Evolutionary conservation across 2,797 vertebrate species (phyloP).

Genomic region (Coregonus suidteri): DNA sequence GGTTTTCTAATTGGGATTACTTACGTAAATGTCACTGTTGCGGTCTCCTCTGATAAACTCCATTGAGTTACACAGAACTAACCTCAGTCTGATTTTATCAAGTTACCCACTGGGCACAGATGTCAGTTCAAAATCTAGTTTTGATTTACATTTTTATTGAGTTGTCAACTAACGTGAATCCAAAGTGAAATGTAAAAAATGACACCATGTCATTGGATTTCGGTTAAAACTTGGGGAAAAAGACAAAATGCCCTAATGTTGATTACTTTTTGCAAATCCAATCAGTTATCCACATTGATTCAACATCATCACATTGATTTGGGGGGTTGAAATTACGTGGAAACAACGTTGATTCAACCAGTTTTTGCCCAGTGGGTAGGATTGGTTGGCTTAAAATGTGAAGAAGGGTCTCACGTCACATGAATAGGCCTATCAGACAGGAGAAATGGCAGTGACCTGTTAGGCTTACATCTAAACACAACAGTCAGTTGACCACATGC

Average conservation of each 20-base stretch:
- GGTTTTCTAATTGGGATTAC: background rate
- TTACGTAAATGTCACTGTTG: background rate
- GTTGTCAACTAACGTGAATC: too few species aligned
- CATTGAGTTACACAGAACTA: constrained; percentile 45
- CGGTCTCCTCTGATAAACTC: background rate
- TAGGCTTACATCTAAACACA: constrained; percentile 44
- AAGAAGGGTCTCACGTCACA: constrained; percentile 39
- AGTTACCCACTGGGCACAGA: constrained; percentile 37
- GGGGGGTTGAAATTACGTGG: too few species aligned
- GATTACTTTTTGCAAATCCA: too few species aligned
- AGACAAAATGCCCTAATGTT: too few species aligned
- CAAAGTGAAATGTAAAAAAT: too few species aligned
- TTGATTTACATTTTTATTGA: too few species aligned
- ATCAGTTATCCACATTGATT: too few species aligned
- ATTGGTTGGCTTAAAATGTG: constrained; percentile 40
- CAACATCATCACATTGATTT: too few species aligned
- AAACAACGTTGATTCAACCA: too few species aligned
- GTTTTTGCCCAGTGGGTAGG: background rate
- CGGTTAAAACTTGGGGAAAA: too few species aligned
- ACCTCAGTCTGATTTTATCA: constrained; percentile 37
- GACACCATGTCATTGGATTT: too few species aligned
- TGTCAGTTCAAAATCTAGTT: too few species aligned
- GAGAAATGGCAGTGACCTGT: constrained; percentile 45
- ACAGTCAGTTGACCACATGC: constrained; percentile 45
- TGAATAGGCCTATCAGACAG: constrained; percentile 17